Conservation (phyloP, 1,140 invertebrate genomes). For the Drosophila elegans region DNA sequence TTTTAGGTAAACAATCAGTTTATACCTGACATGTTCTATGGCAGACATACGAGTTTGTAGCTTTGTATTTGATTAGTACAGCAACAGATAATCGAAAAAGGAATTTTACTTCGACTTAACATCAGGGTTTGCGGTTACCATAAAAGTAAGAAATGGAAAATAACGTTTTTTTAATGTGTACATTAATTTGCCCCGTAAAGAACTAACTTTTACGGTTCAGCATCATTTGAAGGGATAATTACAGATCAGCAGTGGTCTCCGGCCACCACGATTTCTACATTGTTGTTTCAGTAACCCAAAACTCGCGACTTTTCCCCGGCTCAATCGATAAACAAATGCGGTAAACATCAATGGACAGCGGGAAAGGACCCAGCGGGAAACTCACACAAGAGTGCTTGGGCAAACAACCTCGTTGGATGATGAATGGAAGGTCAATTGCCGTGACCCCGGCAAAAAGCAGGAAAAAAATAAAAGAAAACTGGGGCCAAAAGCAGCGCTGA, state of each 20-base stretch:
- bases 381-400: constrained; percentile 48
- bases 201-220: constrained; percentile 35
- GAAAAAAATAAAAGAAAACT: constrained; percentile 31
- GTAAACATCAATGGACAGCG: constrained; percentile 72
- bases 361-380: constrained; percentile 23
- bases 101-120: no score
- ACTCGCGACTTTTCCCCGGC: constrained; percentile 33
- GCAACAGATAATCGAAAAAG: no score
- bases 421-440: constrained; percentile 82
- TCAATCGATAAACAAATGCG: constrained; percentile 78
- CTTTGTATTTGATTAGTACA: no score
- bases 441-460: constrained; percentile 56
- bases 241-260: constrained; percentile 31
- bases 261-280: neutral
- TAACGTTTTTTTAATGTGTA: no score
- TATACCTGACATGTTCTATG: no score
- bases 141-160: no score
- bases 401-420: constrained; percentile 69
- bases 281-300: constrained; percentile 74
- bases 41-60: no score
- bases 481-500: constrained; percentile 43
- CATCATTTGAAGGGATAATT: constrained; percentile 76
- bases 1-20: no score
- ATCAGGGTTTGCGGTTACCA: no score
- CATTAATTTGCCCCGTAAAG: neutral